Evolutionary conservation across 1,140 invertebrate genomes (phyloP).

Genomic region (Sarcophaga bullata): DNA sequence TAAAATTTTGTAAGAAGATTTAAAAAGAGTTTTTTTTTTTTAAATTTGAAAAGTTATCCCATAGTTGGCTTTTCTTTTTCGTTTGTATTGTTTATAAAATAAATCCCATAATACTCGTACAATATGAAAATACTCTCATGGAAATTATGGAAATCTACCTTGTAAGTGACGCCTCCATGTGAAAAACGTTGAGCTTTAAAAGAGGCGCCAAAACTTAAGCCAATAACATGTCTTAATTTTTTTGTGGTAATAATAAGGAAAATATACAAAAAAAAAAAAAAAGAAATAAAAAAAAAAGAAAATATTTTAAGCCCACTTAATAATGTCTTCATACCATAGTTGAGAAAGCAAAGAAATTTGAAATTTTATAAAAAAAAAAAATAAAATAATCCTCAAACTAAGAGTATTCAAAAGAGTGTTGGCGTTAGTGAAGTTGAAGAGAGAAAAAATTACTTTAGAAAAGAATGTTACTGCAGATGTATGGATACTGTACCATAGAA

Average conservation of each 20-base stretch:
- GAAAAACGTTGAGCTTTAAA: neutral
- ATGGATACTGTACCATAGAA: no score
- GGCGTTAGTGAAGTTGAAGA: neutral
- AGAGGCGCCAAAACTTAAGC: slow-evolving; percentile 9
- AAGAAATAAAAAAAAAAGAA: slow-evolving; percentile 5
- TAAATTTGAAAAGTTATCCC: no score
- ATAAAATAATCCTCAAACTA: neutral
- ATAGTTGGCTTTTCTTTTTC: no score
- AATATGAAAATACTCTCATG: neutral
- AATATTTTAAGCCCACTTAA: neutral
- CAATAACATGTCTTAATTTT: slow-evolving; percentile 24
- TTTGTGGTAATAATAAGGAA: neutral
- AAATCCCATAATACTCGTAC: no score
- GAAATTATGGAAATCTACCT: neutral
- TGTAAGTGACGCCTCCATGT: neutral
- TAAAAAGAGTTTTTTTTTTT: no score
- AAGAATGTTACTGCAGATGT: no score
- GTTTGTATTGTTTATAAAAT: no score
- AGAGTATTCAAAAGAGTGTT: neutral
- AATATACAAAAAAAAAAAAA: no score
- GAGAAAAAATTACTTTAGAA: neutral
- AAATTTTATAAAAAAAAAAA: neutral
- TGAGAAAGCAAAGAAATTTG: neutral
- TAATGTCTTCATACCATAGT: no score
- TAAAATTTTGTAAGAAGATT: no score